Conservation (phyloP, 1,140 invertebrate species). For the Mycetomoellerius zeteki region DNA sequence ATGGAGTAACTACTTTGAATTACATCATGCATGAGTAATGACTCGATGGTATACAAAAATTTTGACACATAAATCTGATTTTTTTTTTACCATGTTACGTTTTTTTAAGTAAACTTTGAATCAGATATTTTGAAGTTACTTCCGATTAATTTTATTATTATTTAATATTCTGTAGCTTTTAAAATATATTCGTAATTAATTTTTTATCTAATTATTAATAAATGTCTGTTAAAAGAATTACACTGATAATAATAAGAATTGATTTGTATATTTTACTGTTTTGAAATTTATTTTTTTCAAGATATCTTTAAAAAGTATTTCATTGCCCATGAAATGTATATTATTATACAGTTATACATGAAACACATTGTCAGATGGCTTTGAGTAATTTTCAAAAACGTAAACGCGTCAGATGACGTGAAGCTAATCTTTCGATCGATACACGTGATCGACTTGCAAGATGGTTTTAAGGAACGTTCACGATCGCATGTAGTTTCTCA, state of each 20-base stretch:
- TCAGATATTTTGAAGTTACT: not conserved
- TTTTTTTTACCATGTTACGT: not conserved
- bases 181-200: not conserved
- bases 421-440: slow-evolving; percentile 51
- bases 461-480: not conserved
- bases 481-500: not conserved
- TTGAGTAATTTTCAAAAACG: slow-evolving; percentile 20
- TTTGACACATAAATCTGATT: not conserved
- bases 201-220: not conserved
- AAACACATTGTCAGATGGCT: slow-evolving; percentile 17
- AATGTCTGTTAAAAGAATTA: not conserved
- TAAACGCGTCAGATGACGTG: not conserved
- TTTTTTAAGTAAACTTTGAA: not conserved
- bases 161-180: not conserved
- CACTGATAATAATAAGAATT: not conserved
- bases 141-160: not conserved
- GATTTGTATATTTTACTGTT: not conserved
- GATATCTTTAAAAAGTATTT: not conserved
- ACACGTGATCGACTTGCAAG: slow-evolving; percentile 12
- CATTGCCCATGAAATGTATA: not conserved
- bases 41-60: not conserved
- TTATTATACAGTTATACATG: not conserved
- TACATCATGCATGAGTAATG: not conserved
- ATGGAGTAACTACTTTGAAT: not conserved
- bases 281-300: not conserved